These are phyloP conservation scores for Eucidaris tribuloides DNA, from an alignment of 35 echinoderm and acorn worm species.

Conservation along the genomic window DNA sequence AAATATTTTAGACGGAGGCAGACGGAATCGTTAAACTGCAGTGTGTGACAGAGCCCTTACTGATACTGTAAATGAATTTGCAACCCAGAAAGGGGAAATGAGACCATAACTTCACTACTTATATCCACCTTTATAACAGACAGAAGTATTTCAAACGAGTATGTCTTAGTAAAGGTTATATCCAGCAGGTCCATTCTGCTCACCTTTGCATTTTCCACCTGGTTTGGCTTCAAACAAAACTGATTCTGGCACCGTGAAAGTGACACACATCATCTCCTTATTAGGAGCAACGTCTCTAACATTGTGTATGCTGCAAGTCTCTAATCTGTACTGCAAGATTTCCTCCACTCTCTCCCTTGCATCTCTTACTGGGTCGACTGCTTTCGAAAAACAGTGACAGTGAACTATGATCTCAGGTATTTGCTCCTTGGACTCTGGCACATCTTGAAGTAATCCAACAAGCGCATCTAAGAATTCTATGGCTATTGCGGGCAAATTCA, in stretches of 20 bases:
- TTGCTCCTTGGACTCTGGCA: constrained; percentile 3
- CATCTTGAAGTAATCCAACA: constrained; percentile 30
- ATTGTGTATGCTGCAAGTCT: constrained; percentile 49
- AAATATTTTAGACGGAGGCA: too few relatives aligned
- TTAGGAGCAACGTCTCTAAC: constrained; percentile 98
- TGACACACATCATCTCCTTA: constrained; percentile 97
- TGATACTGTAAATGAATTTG: too few relatives aligned
- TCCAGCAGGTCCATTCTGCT: too few relatives aligned
- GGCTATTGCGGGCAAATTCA: constrained; percentile 91
- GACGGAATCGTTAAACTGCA: too few relatives aligned
- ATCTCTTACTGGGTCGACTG: constrained; percentile 40
- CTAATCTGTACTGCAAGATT: constrained; percentile 19
- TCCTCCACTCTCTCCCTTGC: constrained; percentile 36
- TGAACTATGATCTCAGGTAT: constrained; percentile 61
- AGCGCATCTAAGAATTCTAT: constrained; percentile 90
- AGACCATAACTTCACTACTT: too few relatives aligned
- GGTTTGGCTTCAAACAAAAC: constrained; percentile 33
- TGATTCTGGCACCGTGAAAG: constrained; percentile 54
- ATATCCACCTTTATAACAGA: too few relatives aligned
- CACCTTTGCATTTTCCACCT: too few relatives aligned
- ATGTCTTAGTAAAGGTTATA: too few relatives aligned
- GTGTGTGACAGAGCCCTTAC: too few relatives aligned
- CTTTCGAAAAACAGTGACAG: constrained; percentile 92
- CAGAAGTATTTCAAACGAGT: too few relatives aligned
- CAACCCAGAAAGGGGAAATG: too few relatives aligned